phyloP scores from a whole-genome alignment of 2,797 vertebrate species.

The Gallirallus australis region DNA sequence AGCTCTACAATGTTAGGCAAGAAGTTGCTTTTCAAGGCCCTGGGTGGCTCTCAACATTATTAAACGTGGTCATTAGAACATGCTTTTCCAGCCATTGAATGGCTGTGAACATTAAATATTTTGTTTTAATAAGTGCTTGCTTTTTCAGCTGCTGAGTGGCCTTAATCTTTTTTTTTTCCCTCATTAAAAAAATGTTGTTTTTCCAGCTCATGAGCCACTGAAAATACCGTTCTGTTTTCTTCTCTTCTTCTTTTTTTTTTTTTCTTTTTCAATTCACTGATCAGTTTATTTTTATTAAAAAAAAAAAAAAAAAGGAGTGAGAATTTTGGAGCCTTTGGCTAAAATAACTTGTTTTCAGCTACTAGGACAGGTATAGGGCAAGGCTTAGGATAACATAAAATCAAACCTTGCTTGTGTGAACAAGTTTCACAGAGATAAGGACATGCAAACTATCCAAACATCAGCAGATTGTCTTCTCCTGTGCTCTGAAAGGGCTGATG shows the following conservation, averaged over 20 bases:
- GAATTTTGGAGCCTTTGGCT: conserved; percentile 60
- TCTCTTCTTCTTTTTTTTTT: background rate
- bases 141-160: conserved; percentile 72
- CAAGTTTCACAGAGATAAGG: conserved; percentile 64
- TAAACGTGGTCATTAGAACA: conserved; percentile 61
- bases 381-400: conserved; percentile 67
- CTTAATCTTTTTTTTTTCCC: conserved; percentile 70
- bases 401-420: conserved; percentile 57
- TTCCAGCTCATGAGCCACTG: conserved; percentile 70
- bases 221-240: conserved; percentile 64
- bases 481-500: conserved; percentile 15
- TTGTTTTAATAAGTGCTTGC: conserved; percentile 74
- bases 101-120: conserved; percentile 71
- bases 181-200: conserved; percentile 76
- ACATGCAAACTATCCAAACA: conserved; percentile 41
- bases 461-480: conserved; percentile 47
- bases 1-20: conserved; percentile 23
- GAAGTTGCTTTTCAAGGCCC: conserved; percentile 50
- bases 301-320: conserved; percentile 10
- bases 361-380: conserved; percentile 47
- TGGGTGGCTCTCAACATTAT: conserved; percentile 73
- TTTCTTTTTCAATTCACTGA: conserved; percentile 1
- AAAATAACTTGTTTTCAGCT: conserved; percentile 69
- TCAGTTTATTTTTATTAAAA: conserved; percentile 50
- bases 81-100: conserved; percentile 71